Evolutionary conservation across 2,113 vertebrate species (phyloP).

Genomic region (Cochlearius cochlearius): DNA sequence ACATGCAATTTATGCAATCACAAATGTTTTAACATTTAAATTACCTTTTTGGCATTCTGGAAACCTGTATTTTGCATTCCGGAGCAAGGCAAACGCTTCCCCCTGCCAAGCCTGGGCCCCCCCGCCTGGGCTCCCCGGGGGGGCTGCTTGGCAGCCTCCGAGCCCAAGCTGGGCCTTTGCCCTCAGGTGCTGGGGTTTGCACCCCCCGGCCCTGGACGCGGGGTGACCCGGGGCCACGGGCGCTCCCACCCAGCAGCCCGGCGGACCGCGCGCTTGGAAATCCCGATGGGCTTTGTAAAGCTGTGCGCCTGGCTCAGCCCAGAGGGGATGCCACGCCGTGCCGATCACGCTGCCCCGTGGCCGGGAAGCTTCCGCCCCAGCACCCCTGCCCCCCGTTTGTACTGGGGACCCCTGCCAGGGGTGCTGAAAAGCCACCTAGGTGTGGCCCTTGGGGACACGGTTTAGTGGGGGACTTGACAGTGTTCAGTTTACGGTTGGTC

Average conservation of each 20-base stretch:
- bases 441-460: neutral
- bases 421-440: accelerated
- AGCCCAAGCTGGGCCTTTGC: accelerated
- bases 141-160: neutral
- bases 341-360: neutral
- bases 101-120: neutral
- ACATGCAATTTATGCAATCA: constrained; percentile 48
- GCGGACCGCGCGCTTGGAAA: accelerated
- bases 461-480: neutral
- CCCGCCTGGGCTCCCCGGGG: neutral
- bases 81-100: neutral
- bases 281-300: no score
- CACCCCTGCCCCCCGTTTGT: neutral
- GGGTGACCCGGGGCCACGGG: neutral
- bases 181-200: neutral
- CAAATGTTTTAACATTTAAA: constrained; percentile 60
- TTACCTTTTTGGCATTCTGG: constrained; percentile 42
- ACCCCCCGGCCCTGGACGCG: accelerated
- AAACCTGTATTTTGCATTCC: neutral
- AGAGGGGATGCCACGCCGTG: accelerated
- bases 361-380: neutral
- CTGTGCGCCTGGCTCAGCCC: neutral
- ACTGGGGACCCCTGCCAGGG: neutral
- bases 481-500: neutral
- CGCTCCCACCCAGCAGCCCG: neutral